Evolutionary conservation across 2,888 invertebrate genomes (phyloP), one percentile per base, ranked within the genome.

Genomic region (Lysandra bellargus): DNA sequence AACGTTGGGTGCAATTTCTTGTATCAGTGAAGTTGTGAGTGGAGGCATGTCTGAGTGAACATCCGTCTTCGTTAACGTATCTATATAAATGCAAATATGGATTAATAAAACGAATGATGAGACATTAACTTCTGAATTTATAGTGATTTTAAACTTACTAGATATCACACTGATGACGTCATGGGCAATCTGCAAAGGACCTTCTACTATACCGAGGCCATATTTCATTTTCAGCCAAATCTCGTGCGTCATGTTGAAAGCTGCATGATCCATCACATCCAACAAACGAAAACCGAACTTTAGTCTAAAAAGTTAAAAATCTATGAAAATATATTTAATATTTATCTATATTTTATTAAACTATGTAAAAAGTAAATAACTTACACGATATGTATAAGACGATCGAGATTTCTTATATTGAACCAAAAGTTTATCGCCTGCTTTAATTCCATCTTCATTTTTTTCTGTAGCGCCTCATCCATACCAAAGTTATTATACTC

Each of bases 351-450:
- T 73, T 40, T 14, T 7, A 37, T 72, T 33, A 53, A 33, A 37
- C 2, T 5, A 33, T 30, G 9, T 12, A 69, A 33, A 7, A 69
- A 69, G 30, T 37, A 78, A 72, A 44, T 49, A 49, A 77, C 33
- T 69, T 14, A 37, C 37, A 76, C 9, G n/a, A 44, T 6, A 61
- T 72, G 12, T 17, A 69, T n/a, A 64, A 73, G 12, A 79, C 89
- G 87, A 3, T 88, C 87, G 76, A 91, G 80, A 81, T 86, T 88
- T 1, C 81, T 83, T 1, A 84, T 80, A 4, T 85, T 88, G 72
- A 94, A 92, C 94, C 94, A 94, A 80, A 85, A 91, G 0, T 85
- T 84, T 79, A 88, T 90, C 4, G 88, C 88, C 1, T 87, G 83
- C 0, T 80, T 79, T 2, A 89, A 83, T 81, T 89, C 80, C 0